Evolutionary conservation across 2,113 vertebrate species (phyloP), one percentile per base, ranked within the genome.

Genomic region (Vombatus ursinus): DNA sequence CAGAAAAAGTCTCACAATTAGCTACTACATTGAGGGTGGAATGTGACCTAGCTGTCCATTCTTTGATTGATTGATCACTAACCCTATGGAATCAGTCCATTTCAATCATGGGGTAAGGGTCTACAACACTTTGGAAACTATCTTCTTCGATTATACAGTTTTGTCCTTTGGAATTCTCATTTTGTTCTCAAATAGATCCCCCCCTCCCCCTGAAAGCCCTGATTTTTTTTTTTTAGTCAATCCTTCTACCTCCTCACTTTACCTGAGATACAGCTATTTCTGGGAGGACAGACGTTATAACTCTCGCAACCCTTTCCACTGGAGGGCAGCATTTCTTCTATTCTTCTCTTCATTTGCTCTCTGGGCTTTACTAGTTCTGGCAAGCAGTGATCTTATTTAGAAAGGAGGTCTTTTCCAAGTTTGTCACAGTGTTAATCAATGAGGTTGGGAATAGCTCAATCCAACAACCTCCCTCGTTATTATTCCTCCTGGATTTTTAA

Each of bases 401-500:
- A 84, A 44, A 44, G 6, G n/a, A 84, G 6, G 2, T 84, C 37
- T 84, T 84, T 84, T 84, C 68, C n/a, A 44, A 84, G n/a, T 84
- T 84, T 44, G n/a, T 44, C 68, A 44, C 37, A 84, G n/a, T 44
- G 68, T 44, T 44, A 84, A 44, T 84, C 68, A 44, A 44, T 44
- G n/a, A 84, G 19, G 16, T 44, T 84, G n/a, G 68, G 37, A 44
- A 84, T 22, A 84, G 19, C 19, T n/a, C n/a, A 77, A 14, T 84
- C 68, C n/a, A 84, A 44, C 1, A 22, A 84, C 7, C n/a, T 44
- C n/a, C 19, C 19, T 84, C n/a, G 22, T 91, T 92, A 92, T 95
- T 90, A 91, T 52, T 44, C 50, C 3, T 93, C n/a, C 11, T 92
- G 57, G 97, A 96, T 92, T 48, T 96, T 95, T 47, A 31, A 94